Evolutionary conservation across 2,797 vertebrate genomes (phyloP).

Genomic region (Cuculus canorus): DNA sequence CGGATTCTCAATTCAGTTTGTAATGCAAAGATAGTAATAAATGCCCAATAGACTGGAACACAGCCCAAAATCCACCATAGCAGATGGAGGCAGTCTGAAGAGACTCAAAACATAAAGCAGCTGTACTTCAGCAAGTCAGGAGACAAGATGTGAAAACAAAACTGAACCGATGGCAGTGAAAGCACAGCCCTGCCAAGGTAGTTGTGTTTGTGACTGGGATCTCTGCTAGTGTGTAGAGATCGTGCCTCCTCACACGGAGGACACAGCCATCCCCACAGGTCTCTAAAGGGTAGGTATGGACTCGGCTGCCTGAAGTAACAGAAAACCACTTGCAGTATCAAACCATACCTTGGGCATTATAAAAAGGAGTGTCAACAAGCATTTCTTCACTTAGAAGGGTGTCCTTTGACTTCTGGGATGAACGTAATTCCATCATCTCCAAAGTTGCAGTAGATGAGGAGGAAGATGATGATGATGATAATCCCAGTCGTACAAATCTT

Average conservation of each 20-base stretch:
- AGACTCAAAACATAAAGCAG: background rate
- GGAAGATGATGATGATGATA: constrained; percentile 77
- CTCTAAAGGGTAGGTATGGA: background rate
- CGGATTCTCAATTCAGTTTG: background rate
- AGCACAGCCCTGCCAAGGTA: background rate
- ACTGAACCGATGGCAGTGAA: background rate
- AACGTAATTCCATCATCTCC: constrained; percentile 53
- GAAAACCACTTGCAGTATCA: background rate
- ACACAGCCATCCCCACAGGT: background rate
- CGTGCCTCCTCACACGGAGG: background rate
- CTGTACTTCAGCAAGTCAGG: background rate
- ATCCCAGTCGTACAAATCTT: constrained; percentile 59
- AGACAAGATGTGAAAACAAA: background rate
- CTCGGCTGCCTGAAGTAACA: background rate
- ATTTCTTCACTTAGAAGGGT: constrained; percentile 35
- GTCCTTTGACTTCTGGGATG: constrained; percentile 34
- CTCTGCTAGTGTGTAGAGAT: background rate
- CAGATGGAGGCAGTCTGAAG: background rate
- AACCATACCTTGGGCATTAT: constrained; percentile 68
- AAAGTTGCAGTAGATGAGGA: constrained; percentile 63
- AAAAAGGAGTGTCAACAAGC: constrained; percentile 33
- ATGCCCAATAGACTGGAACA: background rate
- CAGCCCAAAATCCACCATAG: background rate
- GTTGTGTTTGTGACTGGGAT: background rate
- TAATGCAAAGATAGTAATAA: background rate